These are phyloP conservation scores for Thinocorus orbignyianus DNA, from an alignment of 2,113 vertebrate genomes.

Conservation along the genomic window DNA sequence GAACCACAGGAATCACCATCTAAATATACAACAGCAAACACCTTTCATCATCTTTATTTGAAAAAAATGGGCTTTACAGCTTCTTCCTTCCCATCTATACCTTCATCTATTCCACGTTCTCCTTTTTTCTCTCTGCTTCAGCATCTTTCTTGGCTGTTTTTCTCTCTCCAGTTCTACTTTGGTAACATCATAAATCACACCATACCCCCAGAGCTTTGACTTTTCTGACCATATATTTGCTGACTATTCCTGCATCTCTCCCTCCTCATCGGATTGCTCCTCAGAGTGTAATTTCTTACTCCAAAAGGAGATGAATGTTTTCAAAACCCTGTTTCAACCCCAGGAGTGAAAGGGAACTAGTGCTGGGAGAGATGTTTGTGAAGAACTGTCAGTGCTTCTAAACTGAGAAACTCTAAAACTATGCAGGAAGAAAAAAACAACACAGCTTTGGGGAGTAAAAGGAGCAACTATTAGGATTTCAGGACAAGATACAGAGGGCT, in stretches of 20 bases:
- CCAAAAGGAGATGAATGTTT: constrained; percentile 20
- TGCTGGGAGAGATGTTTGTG: not conserved
- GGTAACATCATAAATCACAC: not conserved
- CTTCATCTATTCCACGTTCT: not conserved
- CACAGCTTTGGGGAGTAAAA: not conserved
- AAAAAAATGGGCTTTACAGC: not conserved
- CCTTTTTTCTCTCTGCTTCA: not conserved
- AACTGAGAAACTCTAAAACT: not conserved
- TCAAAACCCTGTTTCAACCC: not conserved
- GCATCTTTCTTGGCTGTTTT: not conserved
- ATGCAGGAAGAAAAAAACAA: not conserved
- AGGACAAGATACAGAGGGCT: not conserved
- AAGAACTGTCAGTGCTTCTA: not conserved
- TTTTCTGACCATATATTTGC: constrained; percentile 31
- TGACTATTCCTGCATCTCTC: not conserved
- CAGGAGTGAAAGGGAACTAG: not conserved
- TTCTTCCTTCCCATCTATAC: not conserved
- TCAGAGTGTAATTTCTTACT: constrained; percentile 1
- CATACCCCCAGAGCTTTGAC: not conserved
- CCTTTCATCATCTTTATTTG: not conserved
- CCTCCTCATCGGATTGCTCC: not conserved
- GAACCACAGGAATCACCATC: not conserved
- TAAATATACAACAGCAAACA: not conserved
- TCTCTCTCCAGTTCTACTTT: not conserved
- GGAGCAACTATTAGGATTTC: not conserved